Base-by-base conservation (phyloP, 1,140 invertebrate genomes). In the Mizuhopecten yessoensis region DNA sequence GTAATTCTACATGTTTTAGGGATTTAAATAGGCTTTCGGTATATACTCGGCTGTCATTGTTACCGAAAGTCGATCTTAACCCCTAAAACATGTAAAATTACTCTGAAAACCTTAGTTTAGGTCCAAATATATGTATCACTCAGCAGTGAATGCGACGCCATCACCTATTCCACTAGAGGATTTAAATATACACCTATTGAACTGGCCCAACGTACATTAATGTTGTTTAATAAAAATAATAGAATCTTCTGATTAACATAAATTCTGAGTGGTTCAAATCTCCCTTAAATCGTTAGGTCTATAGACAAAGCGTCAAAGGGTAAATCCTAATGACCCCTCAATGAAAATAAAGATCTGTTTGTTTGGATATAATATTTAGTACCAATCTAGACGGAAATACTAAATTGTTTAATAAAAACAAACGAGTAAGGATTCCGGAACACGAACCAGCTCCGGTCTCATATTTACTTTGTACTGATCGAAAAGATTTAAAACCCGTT, bases 321-420 rank as follows among this genome's bases (percentile, higher is more conserved):
- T 75, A 75, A 75, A 75, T 75, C 57, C 1, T 75, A 75, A 75
- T 75, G 57, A 75, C 57, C 57, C n/a, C 57, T 39, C 1, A 75
- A 29, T 75, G 57, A 75, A 75, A 75, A 75, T 75, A 75, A 75
- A 75, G 57, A 75, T 75, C 57, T 75, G n/a, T 75, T 75, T 75
- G 57, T 75, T 75, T 75, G 57, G 57, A 75, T 17, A 75, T 75
- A 75, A 75, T 75, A 75, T 75, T 75, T 75, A 75, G 57, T 75
- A 75, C 57, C 57, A 75, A 29, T 75, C 23, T n/a, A 23, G 57
- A 29, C 57, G 17, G 57, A 75, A 75, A 75, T 75, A 75, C 57
- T 75, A 75, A n/a, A 75, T 75, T 75, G 57, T 75, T 75, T n/a
- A 75, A 75, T 75, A 75, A 75, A 75, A 75, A 75, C 57, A 75